Evolutionary conservation across 2,113 vertebrate species (phyloP).

Genomic region (Collichthys lucidus): DNA sequence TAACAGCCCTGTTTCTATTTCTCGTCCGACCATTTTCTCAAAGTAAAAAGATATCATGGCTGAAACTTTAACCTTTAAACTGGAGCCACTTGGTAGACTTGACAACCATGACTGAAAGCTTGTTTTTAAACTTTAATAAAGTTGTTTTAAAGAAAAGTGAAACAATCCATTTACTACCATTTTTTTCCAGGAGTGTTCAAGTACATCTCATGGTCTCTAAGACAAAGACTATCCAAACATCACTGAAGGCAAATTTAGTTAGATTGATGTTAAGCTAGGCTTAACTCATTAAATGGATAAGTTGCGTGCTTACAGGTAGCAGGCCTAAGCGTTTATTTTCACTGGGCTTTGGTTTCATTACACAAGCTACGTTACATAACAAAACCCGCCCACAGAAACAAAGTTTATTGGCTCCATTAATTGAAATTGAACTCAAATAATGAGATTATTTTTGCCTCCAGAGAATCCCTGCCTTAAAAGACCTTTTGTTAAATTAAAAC

Average conservation of each 20-base stretch:
- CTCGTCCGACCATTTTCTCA: no score
- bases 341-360: not conserved
- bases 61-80: no score
- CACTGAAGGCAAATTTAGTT: not conserved
- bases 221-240: no score
- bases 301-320: not conserved
- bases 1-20: no score
- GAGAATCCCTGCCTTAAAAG: not conserved
- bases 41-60: no score
- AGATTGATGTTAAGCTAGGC: not conserved
- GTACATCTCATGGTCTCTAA: not conserved
- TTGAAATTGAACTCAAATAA: conserved; percentile 14
- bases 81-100: no score
- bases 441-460: conserved; percentile 17
- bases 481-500: not conserved
- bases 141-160: no score
- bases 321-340: not conserved
- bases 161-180: not conserved
- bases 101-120: not conserved
- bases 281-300: not conserved
- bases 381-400: not conserved
- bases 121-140: not conserved
- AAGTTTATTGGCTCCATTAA: conserved; percentile 4
- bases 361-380: conserved; percentile 3
- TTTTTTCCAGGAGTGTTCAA: not conserved